Evolutionary conservation across 2,797 vertebrate species (phyloP), one percentile per base, ranked within the genome.

Genomic region (Iguana delicatissima): DNA sequence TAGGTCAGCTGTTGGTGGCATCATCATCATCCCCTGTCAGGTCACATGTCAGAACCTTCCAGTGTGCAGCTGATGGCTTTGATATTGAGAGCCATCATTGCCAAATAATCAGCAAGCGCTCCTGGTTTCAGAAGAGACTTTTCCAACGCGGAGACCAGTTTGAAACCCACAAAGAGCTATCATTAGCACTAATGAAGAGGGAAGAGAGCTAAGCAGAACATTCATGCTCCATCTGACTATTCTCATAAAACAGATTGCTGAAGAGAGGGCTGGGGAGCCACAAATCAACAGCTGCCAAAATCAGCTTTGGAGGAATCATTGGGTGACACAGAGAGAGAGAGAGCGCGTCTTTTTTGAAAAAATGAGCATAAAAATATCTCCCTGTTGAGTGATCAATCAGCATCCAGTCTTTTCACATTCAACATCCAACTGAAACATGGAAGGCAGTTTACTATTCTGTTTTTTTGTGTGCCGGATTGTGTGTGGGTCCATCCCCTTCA

Each of bases 1-100:
- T 97, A 97, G 98, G 98, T 99, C 98, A 99, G 98, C 98, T 99
- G 98, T 97, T 97, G 94, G 96, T 98, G 98, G 98, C 98, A 98
- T 97, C 98, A 98, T 97, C 97, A 95, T 97, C 96, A 93, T 97
- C 98, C 95, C 94, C 97, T 97, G 95, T 95, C 94, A 96, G 97
- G 98, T 98, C 98, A 97, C 96, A 95, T 97, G 97, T 98, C 98
- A 98, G 96, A 98, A 97, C 97, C 97, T 96, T 57, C 97, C 95
- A 95, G 96, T 93, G 92, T 95, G 96, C 98, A 98, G 98, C 98
- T 98, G 98, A 95, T 98, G 96, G 93, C 94, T 96, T 96, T 96
- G 95, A 95, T 89, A 72, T 57, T 4, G 0, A 91, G 89, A 93
- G 89, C 96, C 97, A 46, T 96, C 97, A 97, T 96, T 94, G 95